These are phyloP conservation scores for Perdita meconis DNA, from an alignment of 2,888 invertebrate species.

Conservation along the genomic window DNA sequence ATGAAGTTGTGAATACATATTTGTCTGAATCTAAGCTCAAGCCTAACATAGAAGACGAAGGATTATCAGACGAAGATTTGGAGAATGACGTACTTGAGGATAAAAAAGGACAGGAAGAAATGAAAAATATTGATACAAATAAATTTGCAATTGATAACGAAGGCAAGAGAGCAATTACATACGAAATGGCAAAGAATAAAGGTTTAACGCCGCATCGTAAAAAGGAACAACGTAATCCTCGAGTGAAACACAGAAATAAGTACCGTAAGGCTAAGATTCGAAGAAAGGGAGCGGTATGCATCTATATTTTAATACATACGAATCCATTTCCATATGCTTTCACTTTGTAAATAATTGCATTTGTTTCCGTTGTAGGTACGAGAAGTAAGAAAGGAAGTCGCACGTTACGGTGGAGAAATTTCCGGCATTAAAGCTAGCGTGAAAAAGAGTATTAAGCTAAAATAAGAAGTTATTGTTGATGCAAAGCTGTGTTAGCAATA, in stretches of 20 bases:
- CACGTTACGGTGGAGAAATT: slow-evolving; percentile 95
- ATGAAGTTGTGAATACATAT: neutral
- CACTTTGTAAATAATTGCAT: slow-evolving; percentile 16
- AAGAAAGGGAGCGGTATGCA: slow-evolving; percentile 94
- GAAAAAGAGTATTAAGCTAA: slow-evolving; percentile 95
- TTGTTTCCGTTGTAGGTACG: slow-evolving; percentile 86
- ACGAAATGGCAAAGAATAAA: slow-evolving; percentile 98
- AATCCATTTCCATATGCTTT: slow-evolving; percentile 14
- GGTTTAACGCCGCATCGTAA: slow-evolving; percentile 96
- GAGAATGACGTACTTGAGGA: slow-evolving; percentile 38
- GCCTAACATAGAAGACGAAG: slow-evolving; percentile 3
- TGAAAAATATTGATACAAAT: slow-evolving; percentile 61
- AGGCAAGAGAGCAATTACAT: slow-evolving; percentile 93
- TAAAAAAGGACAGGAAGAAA: slow-evolving; percentile 55
- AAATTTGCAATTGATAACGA: slow-evolving; percentile 66
- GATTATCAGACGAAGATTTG: neutral
- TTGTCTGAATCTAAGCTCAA: slow-evolving; percentile 51
- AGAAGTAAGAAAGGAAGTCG: slow-evolving; percentile 91
- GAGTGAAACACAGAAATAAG: slow-evolving; percentile 97
- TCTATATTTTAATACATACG: slow-evolving; percentile 18
- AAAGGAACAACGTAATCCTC: slow-evolving; percentile 96
- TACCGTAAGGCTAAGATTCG: slow-evolving; percentile 96
- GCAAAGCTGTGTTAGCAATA: neutral
- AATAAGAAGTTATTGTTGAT: slow-evolving; percentile 83
- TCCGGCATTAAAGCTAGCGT: slow-evolving; percentile 97